Evolutionary conservation across 2,888 invertebrate genomes (phyloP).

Genomic region (Podotricha telesiphe): DNA sequence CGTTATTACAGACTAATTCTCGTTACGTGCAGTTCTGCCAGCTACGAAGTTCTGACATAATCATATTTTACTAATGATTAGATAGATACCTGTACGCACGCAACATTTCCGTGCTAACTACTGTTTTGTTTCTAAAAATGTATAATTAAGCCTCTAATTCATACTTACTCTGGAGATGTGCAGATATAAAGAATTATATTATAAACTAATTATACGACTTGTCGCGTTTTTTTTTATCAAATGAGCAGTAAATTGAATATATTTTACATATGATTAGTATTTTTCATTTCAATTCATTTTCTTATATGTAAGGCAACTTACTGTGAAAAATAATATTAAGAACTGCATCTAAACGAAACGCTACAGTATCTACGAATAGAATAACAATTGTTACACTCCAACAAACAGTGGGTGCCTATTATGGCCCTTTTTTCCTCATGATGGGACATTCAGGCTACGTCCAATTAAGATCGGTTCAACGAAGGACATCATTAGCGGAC

Average conservation of each 20-base stretch:
- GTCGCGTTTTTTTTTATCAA: too few species aligned
- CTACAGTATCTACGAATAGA: conserved; percentile 55
- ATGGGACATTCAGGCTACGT: conserved; percentile 64
- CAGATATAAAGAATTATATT: too few species aligned
- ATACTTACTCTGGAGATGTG: too few species aligned
- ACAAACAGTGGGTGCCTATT: conserved; percentile 48
- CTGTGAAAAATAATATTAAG: too few species aligned
- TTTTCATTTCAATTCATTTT: too few species aligned
- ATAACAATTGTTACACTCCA: conserved; percentile 47
- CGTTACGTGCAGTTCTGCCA: conserved; percentile 48
- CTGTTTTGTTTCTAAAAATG: neutral
- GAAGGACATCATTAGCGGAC: conserved; percentile 77
- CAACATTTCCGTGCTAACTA: neutral
- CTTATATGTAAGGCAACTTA: too few species aligned
- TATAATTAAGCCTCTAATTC: neutral
- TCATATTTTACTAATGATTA: conserved; percentile 59
- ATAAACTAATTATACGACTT: too few species aligned
- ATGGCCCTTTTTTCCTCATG: conserved; percentile 70
- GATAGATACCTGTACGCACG: conserved; percentile 28
- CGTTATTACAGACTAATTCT: conserved; percentile 80
- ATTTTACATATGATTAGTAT: too few species aligned
- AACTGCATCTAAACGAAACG: neutral
- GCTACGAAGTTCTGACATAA: conserved; percentile 72
- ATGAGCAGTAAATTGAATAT: too few species aligned
- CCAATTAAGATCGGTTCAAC: conserved; percentile 78